phyloP scores from a whole-genome alignment of 2,797 vertebrate genomes.

The Neopelma chrysocephalum region DNA sequence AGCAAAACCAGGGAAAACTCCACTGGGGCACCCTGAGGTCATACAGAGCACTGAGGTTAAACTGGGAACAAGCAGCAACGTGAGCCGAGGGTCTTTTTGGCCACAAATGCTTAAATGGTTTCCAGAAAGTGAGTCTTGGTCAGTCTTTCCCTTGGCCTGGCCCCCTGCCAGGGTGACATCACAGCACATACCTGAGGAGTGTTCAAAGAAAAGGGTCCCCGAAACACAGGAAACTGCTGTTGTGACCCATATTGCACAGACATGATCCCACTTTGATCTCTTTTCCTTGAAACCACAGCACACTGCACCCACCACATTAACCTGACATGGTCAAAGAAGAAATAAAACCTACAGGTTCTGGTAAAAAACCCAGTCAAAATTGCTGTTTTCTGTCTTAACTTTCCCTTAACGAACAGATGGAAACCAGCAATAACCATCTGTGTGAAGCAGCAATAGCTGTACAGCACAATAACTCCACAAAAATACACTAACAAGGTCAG shows the following conservation, averaged over 20 bases:
- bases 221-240: conserved; percentile 25
- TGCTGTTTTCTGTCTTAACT: neutral
- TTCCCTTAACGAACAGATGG: conserved; percentile 35
- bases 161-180: neutral
- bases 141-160: neutral
- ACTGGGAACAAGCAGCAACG: neutral
- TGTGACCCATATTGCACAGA: neutral
- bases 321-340: neutral
- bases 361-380: neutral
- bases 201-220: conserved; percentile 36
- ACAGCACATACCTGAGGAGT: neutral
- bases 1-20: neutral
- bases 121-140: neutral
- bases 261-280: conserved; percentile 50
- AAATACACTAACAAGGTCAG: conserved; percentile 42
- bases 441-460: conserved; percentile 19
- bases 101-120: neutral
- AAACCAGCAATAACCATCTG: conserved; percentile 62
- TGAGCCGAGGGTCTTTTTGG: neutral
- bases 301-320: neutral
- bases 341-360: conserved; percentile 14
- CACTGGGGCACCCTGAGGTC: neutral
- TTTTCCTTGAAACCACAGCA: neutral
- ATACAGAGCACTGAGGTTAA: neutral
- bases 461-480: conserved; percentile 32